These are phyloP conservation scores for Cerastis rubricosa DNA, from an alignment of 2,888 invertebrate species.

Conservation along the genomic window DNA sequence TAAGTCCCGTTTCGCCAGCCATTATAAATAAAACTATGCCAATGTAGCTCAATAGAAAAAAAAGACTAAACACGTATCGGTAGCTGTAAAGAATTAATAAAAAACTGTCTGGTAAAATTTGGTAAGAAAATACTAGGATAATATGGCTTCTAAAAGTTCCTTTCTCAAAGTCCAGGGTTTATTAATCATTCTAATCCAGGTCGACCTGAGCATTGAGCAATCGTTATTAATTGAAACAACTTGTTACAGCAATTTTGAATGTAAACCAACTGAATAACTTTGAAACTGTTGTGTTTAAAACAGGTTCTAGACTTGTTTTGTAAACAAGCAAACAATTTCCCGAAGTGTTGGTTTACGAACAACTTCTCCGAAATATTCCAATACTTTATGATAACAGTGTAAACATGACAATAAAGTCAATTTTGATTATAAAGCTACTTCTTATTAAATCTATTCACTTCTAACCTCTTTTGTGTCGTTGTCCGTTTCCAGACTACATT, in stretches of 20 bases:
- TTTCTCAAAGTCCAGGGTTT: background rate
- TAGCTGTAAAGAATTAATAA: background rate
- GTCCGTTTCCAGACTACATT: constrained; percentile 81
- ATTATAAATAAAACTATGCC: background rate
- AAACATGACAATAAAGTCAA: constrained; percentile 14
- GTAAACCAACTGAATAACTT: constrained; percentile 39
- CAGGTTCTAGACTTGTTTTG: constrained; percentile 45
- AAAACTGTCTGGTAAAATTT: background rate
- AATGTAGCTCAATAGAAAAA: background rate
- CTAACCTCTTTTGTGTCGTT: background rate
- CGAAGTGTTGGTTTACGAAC: constrained; percentile 30
- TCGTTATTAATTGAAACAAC: constrained; percentile 42
- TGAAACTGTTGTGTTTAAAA: constrained; percentile 29
- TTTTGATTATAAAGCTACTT: background rate
- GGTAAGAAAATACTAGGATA: background rate
- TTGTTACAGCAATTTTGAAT: constrained; percentile 44
- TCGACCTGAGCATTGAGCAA: constrained; percentile 18
- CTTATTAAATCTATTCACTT: background rate
- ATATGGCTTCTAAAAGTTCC: background rate
- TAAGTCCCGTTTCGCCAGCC: background rate
- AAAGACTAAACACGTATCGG: background rate
- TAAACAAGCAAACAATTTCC: constrained; percentile 46
- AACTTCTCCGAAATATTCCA: constrained; percentile 27
- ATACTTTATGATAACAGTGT: constrained; percentile 5
- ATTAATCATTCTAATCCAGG: constrained; percentile 20